A percentile compares a stretch with the other conserved stretches of the same genome.
These are phyloP conservation scores for Ceratina calcarata DNA, from an alignment of 1,140 invertebrate species.

Conservation along the genomic window DNA sequence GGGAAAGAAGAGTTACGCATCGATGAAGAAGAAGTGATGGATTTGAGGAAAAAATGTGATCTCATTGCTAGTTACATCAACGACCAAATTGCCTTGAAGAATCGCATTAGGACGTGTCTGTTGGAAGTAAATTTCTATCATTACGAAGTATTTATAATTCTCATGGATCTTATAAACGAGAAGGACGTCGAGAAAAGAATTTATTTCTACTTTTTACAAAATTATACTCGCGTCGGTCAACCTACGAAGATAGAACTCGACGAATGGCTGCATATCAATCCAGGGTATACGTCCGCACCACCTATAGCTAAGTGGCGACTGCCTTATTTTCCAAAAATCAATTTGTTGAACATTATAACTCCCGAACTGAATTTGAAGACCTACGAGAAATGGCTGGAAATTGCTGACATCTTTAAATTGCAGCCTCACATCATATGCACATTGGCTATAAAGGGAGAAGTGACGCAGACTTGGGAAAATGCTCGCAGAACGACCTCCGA, in stretches of 20 bases:
- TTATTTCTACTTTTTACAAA: slow-evolving; percentile 71
- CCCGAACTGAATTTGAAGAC: slow-evolving; percentile 78
- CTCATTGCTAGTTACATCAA: slow-evolving; percentile 59
- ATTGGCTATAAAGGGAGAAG: slow-evolving; percentile 73
- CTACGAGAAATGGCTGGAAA: slow-evolving; percentile 76
- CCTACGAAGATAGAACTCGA: slow-evolving; percentile 72
- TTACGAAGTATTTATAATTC: slow-evolving; percentile 77
- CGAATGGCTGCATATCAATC: slow-evolving; percentile 71
- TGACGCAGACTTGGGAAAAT: slow-evolving; percentile 58
- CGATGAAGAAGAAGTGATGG: slow-evolving; percentile 60
- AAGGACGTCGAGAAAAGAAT: slow-evolving; percentile 60
- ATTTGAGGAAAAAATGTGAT: slow-evolving; percentile 68
- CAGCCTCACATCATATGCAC: slow-evolving; percentile 75
- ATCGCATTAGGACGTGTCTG: slow-evolving; percentile 49
- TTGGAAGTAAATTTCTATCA: slow-evolving; percentile 75
- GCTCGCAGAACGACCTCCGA: slow-evolving; percentile 37
- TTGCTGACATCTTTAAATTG: slow-evolving; percentile 72
- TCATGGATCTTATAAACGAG: slow-evolving; percentile 71
- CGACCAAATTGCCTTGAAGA: slow-evolving; percentile 66
- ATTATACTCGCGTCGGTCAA: slow-evolving; percentile 70
- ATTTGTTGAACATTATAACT: slow-evolving; percentile 71
- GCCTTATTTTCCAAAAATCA: slow-evolving; percentile 70
- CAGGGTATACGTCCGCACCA: slow-evolving; percentile 70
- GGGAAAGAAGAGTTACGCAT: slow-evolving; percentile 66
- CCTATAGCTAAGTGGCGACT: slow-evolving; percentile 76